Percentiles rank a stretch among this genome's conserved stretches.
These are phyloP conservation scores for Oscheius sp. DNA, from an alignment of 1,140 invertebrate species.

Conservation along the genomic window DNA sequence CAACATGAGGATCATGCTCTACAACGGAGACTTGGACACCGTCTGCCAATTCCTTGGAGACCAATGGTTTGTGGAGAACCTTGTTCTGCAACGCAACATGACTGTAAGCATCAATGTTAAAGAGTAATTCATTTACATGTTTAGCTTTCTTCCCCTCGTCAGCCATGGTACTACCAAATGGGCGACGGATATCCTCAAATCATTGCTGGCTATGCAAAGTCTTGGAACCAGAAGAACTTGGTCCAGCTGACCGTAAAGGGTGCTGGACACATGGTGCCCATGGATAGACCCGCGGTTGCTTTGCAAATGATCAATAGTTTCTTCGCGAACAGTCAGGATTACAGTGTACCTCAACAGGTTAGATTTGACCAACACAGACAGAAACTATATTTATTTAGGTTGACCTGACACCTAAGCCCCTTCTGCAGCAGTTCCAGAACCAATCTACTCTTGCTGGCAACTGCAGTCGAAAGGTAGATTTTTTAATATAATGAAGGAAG, in stretches of 20 bases:
- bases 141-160: slow-evolving; percentile 6
- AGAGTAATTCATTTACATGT: neutral
- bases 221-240: slow-evolving; percentile 28
- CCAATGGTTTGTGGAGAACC: slow-evolving; percentile 65
- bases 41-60: slow-evolving; percentile 67
- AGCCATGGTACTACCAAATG: slow-evolving; percentile 38
- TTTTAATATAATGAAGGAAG: neutral
- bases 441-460: neutral
- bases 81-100: slow-evolving; percentile 13
- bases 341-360: slow-evolving; percentile 29
- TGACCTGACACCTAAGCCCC: slow-evolving; percentile 14
- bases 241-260: slow-evolving; percentile 58
- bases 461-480: slow-evolving; percentile 12
- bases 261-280: slow-evolving; percentile 67
- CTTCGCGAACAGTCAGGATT: slow-evolving; percentile 23
- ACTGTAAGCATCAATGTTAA: slow-evolving; percentile 1
- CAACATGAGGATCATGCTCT: slow-evolving; percentile 63
- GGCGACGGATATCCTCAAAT: neutral
- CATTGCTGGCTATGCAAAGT: slow-evolving; percentile 29
- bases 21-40: slow-evolving; percentile 67
- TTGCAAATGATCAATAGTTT: slow-evolving; percentile 61
- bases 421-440: neutral
- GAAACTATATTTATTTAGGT: slow-evolving; percentile 3
- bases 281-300: slow-evolving; percentile 63
- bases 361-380: too few relatives aligned